These are phyloP conservation scores for Lucilia sericata DNA, from an alignment of 1,140 invertebrate genomes.

Conservation along the genomic window DNA sequence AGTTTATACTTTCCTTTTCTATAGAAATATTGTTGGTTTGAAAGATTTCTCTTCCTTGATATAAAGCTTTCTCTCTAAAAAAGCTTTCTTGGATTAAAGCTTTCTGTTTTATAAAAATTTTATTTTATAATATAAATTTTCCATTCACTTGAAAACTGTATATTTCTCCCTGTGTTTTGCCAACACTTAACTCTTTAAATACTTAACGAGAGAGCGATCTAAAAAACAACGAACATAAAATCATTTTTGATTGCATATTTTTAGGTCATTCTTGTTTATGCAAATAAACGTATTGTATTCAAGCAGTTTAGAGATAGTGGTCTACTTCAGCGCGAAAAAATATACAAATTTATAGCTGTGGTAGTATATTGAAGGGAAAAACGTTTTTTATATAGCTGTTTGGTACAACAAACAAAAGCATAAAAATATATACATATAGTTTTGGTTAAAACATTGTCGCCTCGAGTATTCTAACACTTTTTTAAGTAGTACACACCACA, in stretches of 20 bases:
- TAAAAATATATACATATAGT: not conserved
- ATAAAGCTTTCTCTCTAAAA: too few relatives aligned
- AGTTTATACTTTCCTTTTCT: too few relatives aligned
- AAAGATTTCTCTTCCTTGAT: too few relatives aligned
- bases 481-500: not conserved
- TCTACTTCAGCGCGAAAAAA: not conserved
- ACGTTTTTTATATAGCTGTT: not conserved
- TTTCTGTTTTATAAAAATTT: too few relatives aligned
- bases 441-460: not conserved
- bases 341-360: not conserved
- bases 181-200: not conserved
- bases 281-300: constrained; percentile 18
- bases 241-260: constrained; percentile 9
- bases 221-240: not conserved
- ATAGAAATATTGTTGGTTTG: too few relatives aligned
- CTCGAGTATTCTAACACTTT: not conserved
- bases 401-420: not conserved
- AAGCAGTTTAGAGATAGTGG: constrained; percentile 17
- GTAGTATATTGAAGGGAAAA: not conserved
- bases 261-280: constrained; percentile 26
- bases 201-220: not conserved
- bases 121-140: too few relatives aligned
- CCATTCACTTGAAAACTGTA: not conserved
- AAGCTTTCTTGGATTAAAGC: too few relatives aligned
- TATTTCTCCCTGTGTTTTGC: not conserved